Percentiles rank a stretch among this genome's conserved stretches.
phyloP scores from a whole-genome alignment of 2,797 vertebrate species.

The Xiphophorus birchmanni region DNA sequence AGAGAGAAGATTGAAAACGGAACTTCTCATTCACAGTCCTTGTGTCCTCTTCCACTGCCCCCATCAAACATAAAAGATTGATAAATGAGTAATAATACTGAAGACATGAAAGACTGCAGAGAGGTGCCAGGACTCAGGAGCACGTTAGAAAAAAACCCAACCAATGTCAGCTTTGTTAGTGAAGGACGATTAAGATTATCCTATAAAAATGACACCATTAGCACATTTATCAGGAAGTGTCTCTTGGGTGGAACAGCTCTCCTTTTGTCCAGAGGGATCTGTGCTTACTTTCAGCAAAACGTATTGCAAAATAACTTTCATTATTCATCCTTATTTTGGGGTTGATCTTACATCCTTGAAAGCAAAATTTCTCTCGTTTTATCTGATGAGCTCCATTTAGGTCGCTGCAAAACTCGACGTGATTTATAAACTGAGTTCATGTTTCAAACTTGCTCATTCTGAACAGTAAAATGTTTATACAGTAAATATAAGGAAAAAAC shows the following conservation, averaged over 20 bases:
- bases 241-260: conserved; percentile 21
- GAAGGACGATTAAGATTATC: conserved; percentile 49
- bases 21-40: conserved; percentile 27
- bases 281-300: conserved; percentile 22
- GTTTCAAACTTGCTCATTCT: neutral
- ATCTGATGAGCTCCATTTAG: conserved; percentile 12
- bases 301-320: conserved; percentile 31
- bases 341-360: conserved; percentile 26
- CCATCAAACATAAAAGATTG: conserved; percentile 45
- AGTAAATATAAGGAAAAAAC: neutral
- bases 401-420: neutral
- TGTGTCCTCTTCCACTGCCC: conserved; percentile 31
- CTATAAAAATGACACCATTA: conserved; percentile 31
- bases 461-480: neutral
- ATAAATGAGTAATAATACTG: conserved; percentile 50
- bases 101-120: conserved; percentile 44
- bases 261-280: neutral
- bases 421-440: neutral
- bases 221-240: conserved; percentile 31
- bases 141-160: conserved; percentile 1
- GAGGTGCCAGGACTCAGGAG: conserved; percentile 41
- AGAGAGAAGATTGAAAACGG: conserved; percentile 39
- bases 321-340: conserved; percentile 32
- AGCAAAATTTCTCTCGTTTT: conserved; percentile 16
- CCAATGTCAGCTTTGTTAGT: conserved; percentile 52